Evolutionary conservation across 2,888 invertebrate species (phyloP).

Genomic region (Gastracanthus pulcherrimus): DNA sequence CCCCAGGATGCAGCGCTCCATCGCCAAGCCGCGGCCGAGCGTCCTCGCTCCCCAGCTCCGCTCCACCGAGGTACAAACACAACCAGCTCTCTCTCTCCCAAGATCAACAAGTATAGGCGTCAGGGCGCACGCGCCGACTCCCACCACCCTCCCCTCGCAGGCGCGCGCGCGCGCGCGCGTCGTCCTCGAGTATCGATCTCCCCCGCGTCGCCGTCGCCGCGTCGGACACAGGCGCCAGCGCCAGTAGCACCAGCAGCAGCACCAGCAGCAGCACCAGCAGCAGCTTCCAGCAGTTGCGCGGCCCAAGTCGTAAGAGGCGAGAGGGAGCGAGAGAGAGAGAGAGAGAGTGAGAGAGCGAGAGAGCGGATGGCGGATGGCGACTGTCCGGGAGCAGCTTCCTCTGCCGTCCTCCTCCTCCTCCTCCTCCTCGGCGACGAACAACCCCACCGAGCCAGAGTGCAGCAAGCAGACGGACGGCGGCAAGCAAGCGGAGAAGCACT

Average conservation of each 20-base stretch:
- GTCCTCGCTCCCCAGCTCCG: background rate
- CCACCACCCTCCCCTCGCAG: background rate
- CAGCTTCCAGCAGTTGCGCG: background rate
- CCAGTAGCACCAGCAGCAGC: background rate
- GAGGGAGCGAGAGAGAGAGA: too few species aligned
- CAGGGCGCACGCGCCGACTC: background rate
- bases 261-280: background rate
- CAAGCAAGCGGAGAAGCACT: slow-evolving; percentile 21
- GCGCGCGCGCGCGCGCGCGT: background rate
- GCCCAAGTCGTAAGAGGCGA: slow-evolving; percentile 19
- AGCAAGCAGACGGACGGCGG: slow-evolving; percentile 23
- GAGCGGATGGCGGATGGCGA: slow-evolving; percentile 52
- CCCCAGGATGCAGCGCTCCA: slow-evolving; percentile 63
- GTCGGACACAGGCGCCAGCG: too few species aligned
- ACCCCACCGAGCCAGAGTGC: background rate
- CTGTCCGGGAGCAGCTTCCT: slow-evolving; percentile 47
- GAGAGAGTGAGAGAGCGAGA: too few species aligned
- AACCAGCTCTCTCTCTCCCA: background rate
- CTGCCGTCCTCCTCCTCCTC: slow-evolving; percentile 6
- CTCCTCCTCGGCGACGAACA: background rate
- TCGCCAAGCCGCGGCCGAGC: slow-evolving; percentile 33
- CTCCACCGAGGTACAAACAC: background rate
- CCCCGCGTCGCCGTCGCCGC: background rate
- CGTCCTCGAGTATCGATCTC: slow-evolving; percentile 2
- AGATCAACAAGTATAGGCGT: background rate